These are phyloP conservation scores for Antrozous pallidus DNA, from an alignment of 2,797 vertebrate species.

Conservation along the genomic window DNA sequence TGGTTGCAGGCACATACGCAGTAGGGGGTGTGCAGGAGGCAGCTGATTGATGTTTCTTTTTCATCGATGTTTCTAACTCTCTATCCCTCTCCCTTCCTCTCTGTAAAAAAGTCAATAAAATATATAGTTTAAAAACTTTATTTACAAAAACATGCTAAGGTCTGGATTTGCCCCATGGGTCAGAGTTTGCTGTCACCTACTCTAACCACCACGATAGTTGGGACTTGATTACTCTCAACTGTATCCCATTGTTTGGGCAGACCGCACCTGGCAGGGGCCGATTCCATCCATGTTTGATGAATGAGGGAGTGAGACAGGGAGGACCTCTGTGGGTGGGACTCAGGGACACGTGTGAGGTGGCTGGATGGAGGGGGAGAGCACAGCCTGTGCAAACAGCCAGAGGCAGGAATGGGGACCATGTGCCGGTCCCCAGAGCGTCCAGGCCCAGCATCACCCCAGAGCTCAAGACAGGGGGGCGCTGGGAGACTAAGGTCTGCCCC, in stretches of 20 bases:
- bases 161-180: not conserved
- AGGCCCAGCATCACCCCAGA: not conserved
- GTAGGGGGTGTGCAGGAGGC: no score
- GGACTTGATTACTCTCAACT: not conserved
- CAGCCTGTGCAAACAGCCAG: not conserved
- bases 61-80: no score
- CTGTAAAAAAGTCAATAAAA: no score
- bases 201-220: not conserved
- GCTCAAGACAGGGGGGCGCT: not conserved
- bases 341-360: not conserved
- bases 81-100: no score
- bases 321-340: not conserved
- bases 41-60: no score
- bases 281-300: not conserved
- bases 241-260: not conserved
- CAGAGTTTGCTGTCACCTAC: not conserved
- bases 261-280: not conserved
- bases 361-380: accelerated
- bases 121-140: slow-evolving; percentile 23
- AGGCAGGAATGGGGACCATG: not conserved
- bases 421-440: not conserved
- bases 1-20: no score
- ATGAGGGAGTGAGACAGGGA: not conserved
- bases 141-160: not conserved
- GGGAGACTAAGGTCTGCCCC: not conserved